Percentiles rank a stretch among this genome's conserved stretches.
These are phyloP conservation scores for Dasysyrphus tricinctus DNA, from an alignment of 2,888 invertebrate genomes.

Conservation along the genomic window DNA sequence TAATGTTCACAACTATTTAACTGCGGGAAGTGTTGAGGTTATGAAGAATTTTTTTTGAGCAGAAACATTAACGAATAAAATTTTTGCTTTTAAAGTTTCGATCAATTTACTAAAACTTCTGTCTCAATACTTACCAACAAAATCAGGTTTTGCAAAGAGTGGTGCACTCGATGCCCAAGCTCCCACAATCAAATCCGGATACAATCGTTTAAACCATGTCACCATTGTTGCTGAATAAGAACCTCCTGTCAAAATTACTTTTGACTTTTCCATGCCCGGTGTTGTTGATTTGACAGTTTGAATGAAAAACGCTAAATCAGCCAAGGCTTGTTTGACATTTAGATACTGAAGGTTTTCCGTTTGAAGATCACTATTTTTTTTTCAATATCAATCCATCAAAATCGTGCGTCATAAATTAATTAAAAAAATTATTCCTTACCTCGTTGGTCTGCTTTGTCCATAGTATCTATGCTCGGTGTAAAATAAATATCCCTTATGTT, in stretches of 20 bases:
- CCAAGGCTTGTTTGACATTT: constrained; percentile 87
- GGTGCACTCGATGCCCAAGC: constrained; percentile 88
- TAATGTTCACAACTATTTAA: too few species aligned
- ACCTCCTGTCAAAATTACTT: constrained; percentile 86
- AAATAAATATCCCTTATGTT: constrained; percentile 87
- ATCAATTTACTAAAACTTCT: neutral
- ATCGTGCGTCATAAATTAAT: neutral
- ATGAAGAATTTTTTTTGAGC: too few species aligned
- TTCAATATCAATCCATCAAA: constrained; percentile 49
- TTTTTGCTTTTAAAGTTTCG: too few species aligned
- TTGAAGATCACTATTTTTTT: constrained; percentile 84
- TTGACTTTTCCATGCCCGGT: constrained; percentile 81
- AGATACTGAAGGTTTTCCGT: constrained; percentile 86
- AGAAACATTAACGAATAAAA: too few species aligned
- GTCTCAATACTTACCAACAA: constrained; percentile 81
- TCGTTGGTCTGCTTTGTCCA: constrained; percentile 88
- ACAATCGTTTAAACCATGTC: constrained; percentile 87
- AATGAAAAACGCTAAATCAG: constrained; percentile 88
- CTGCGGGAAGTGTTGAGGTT: too few species aligned
- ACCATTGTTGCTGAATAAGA: constrained; percentile 89
- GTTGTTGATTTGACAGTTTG: constrained; percentile 82
- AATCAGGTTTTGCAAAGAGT: constrained; percentile 86
- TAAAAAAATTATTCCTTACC: constrained; percentile 84
- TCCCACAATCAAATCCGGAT: constrained; percentile 86
- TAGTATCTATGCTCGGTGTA: constrained; percentile 93